Evolutionary conservation across 2,113 vertebrate species (phyloP), one percentile per base, ranked within the genome.

Genomic region (Echinops telfairi): DNA sequence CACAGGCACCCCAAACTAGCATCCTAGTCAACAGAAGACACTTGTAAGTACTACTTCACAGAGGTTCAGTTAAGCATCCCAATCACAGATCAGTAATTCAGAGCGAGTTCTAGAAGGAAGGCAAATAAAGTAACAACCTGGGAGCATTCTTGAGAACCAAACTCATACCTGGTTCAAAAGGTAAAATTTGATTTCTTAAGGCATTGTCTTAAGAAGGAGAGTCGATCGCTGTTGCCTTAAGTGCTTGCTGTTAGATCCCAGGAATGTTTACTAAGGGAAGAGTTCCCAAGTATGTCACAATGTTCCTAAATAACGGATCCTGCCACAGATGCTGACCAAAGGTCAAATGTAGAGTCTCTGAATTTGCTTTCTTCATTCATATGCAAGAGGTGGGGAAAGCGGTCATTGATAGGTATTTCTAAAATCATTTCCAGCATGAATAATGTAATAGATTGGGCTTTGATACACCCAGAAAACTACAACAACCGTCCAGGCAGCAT

Each of bases 341-440:
- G 57, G 47, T 29, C 76, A n/a, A 85, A 23, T 11, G 20, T 76
- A 90, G 75, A 57, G 80, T 47, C 31, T 77, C 75, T 79, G 47
- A 70, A 81, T 93, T 83, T 88, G 85, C 75, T 87, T 88, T 78
- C 20, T 25, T 97, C 36, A 25, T 79, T 60, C 82, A 62, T 23
- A 62, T 20, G 22, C 22, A 62, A 22, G 17, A 62, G 22, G 47
- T 58, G 22, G 70, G 78, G 68, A 77, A 36, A 36, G 43, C 11
- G 66, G 29, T 57, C 68, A 22, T 81, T 20, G 3, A 33, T 64
- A 58, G 1, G 2, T 43, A 60, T 77, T 58, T 23, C 53, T 58
- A 43, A 83, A 47, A 36, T 57, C 36, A 71, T 73, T 79, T 88
- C n/a, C 12, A 91, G 6, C 17, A 73, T 5, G 76, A 29, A 64